Evolutionary conservation across 2,888 invertebrate genomes (phyloP), one percentile per base, ranked within the genome.

Genomic region (Drosophila paramelanica): DNA sequence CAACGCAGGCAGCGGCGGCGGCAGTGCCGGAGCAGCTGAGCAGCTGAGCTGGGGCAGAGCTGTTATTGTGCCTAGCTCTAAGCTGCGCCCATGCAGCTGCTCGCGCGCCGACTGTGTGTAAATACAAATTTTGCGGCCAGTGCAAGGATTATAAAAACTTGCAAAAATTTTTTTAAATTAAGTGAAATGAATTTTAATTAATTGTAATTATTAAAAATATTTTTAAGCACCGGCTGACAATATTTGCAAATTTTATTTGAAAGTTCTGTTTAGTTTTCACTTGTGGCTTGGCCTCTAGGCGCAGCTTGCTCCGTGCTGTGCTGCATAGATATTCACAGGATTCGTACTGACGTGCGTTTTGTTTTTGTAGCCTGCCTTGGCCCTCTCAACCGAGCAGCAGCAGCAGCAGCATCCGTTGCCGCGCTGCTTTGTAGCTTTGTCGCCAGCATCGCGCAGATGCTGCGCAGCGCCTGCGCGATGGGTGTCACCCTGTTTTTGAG

Each of bases 301-400:
- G 65, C 64, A 58, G 60, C 56, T 68, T 67, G 73, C 82, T 87
- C 86, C 89, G 88, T 71, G 74, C 57, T 88, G 90, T 89, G 83
- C 89, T 90, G 86, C 91, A 83, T 87, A 82, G 78, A 84, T 90
- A 90, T 89, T 91, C 83, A 87, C 90, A 90, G 84, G 85, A 90
- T 76, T 67, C 81, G 66, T 82, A 91, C 90, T 91, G 90, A 91
- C 61, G 80, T 71, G 65, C 71, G 76, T 66, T 78, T 89, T 90
- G 89, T 89, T 89, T 87, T 89, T 89, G 90, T 89, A 82, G 81
- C 79, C 72, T 62, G 66, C 69, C 71, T 52, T 65, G 81, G 84
- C 58, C 81, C 84, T 77, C 77, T 68, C 72, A 62, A 46, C 64
- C 61, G 52, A 49, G 41, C 49, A 43, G 64, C 46, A 43, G 51